These are phyloP conservation scores for Copidosoma floridanum DNA, from an alignment of 1,140 invertebrate genomes.

Conservation along the genomic window DNA sequence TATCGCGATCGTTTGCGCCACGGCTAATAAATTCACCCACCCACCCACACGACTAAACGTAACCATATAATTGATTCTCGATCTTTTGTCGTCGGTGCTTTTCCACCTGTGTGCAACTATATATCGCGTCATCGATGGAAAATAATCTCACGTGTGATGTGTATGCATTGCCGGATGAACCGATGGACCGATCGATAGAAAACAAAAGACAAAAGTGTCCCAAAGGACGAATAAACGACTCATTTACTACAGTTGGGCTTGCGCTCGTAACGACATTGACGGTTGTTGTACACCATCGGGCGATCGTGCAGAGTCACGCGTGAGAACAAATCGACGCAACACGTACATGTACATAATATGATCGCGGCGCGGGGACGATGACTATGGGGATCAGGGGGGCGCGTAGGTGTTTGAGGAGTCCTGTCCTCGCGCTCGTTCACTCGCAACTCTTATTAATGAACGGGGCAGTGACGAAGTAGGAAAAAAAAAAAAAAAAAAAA, in stretches of 20 bases:
- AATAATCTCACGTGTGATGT: too few species aligned
- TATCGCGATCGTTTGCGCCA: slow-evolving; percentile 44
- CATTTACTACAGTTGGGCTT: too few species aligned
- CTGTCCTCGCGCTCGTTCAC: slow-evolving; percentile 2
- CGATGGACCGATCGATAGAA: too few species aligned
- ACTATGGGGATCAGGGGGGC: not conserved
- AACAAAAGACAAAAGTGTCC: too few species aligned
- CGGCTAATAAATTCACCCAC: slow-evolving; percentile 50
- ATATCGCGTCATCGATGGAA: slow-evolving; percentile 47
- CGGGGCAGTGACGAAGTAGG: too few species aligned
- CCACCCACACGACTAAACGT: too few species aligned
- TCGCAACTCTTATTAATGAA: not conserved
- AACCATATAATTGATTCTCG: too few species aligned
- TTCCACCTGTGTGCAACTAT: slow-evolving; percentile 30
- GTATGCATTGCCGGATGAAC: too few species aligned
- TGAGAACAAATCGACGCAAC: slow-evolving; percentile 24
- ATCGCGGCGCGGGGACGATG: too few species aligned
- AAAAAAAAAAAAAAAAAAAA: too few species aligned
- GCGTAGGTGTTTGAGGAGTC: slow-evolving; percentile 16
- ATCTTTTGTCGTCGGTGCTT: not conserved
- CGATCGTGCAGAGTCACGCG: slow-evolving; percentile 48
- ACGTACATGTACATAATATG: not conserved
- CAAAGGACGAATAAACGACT: too few species aligned
- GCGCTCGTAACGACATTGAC: slow-evolving; percentile 50
- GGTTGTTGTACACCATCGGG: too few species aligned